Conservation (phyloP, 2,888 invertebrate genomes). For the Lasius platythorax region DNA sequence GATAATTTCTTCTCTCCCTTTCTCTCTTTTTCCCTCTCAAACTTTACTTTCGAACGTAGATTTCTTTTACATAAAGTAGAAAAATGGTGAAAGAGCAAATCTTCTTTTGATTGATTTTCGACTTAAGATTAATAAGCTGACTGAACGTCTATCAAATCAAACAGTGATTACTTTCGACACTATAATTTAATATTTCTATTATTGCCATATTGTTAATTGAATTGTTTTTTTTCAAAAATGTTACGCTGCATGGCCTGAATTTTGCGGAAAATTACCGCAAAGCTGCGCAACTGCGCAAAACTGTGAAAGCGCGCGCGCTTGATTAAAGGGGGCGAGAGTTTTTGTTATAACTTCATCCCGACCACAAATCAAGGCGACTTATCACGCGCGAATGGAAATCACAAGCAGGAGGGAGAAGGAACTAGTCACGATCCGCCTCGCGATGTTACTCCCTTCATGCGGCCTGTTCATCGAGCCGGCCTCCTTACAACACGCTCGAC, state of each 20-base stretch:
- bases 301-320: background rate
- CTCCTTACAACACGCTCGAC: conserved; percentile 60
- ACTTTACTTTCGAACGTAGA: background rate
- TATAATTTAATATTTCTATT: background rate
- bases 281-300: background rate
- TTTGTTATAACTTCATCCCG: conserved; percentile 28
- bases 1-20: too few species aligned
- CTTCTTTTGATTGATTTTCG: background rate
- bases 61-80: background rate
- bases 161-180: background rate
- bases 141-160: background rate
- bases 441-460: conserved; percentile 21
- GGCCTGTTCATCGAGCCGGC: conserved; percentile 39
- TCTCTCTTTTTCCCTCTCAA: background rate
- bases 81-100: background rate
- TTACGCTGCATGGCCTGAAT: too few species aligned
- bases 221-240: background rate
- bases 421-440: conserved; percentile 48
- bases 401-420: background rate
- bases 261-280: background rate
- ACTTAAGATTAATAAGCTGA: background rate
- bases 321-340: background rate
- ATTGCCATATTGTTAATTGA: background rate
- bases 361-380: conserved; percentile 52
- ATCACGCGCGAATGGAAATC: conserved; percentile 47